Evolutionary conservation across 2,797 vertebrate genomes (phyloP), one percentile per base, ranked within the genome.

Genomic region (Simalia tracyae): DNA sequence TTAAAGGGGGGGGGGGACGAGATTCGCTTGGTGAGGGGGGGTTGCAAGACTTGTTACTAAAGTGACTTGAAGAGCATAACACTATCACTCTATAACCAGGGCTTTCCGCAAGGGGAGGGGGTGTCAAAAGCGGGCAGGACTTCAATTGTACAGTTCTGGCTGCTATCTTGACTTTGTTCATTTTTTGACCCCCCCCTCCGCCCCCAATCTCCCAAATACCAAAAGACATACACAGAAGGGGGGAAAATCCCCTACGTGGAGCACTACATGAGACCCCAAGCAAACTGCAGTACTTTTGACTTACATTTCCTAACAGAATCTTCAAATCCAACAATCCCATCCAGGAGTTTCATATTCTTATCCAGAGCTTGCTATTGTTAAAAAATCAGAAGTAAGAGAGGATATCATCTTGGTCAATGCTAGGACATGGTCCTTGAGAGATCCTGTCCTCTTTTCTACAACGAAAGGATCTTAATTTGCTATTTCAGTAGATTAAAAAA

Each of bases 221-320:
- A 6, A 24, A 3, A 50, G 28, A 36, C 19, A 56, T 54, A 17
- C 12, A 66, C 11, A 26, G n/a, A 14, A 84, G 14, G 31, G 22
- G 14, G 2, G 22, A 42, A 6, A 2, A 7, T 8, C 9, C 36
- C 31, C 31, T 19, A 9, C 19, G 10, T 24, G 36, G 19, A 22
- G 15, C 17, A 1, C 3, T 76, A 24, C 72, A 10, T 22, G 36
- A 42, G 3, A 24, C 4, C 12, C 36, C 1, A 24, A 46, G 12
- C 8, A 81, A 81, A 46, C 24, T 46, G 36, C 36, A 46, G 24
- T 81, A 46, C 72, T 46, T 81, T 46, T 11, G 36, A 97, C 98
- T 98, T 96, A 99, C 99, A 99, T 95, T 99, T 99, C 56, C 99
- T 97, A 86, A 99, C 99, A 0, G 99, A 99, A 85, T 99, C 99